Percentiles rank a stretch among this genome's conserved stretches.
Evolutionary conservation across 2,797 vertebrate species (phyloP).

Genomic region (Bovichtus diacanthus): DNA sequence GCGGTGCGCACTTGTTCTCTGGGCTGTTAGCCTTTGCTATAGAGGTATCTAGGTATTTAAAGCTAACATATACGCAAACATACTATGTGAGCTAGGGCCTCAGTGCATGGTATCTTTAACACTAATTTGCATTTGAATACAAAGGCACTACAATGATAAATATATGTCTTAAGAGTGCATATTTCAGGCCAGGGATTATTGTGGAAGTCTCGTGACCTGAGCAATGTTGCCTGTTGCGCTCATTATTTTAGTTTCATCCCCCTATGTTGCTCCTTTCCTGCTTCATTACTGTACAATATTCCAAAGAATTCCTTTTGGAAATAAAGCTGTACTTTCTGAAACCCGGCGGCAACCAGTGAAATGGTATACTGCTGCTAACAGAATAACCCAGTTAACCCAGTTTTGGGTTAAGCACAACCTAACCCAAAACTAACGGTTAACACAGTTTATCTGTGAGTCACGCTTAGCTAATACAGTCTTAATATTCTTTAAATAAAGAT

Average conservation of each 20-base stretch:
- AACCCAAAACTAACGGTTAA: neutral
- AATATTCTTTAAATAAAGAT: neutral
- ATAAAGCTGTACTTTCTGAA: neutral
- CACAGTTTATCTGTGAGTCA: neutral
- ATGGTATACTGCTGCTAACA: neutral
- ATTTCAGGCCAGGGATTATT: neutral
- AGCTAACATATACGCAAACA: constrained; percentile 3
- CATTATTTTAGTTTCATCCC: neutral
- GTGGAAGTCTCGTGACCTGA: neutral
- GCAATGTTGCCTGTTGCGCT: neutral
- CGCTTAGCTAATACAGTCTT: neutral
- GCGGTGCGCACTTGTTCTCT: constrained; percentile 11
- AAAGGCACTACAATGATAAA: neutral
- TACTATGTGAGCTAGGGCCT: neutral
- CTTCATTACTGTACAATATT: neutral
- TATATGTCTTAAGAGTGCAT: neutral
- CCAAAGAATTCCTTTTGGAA: neutral
- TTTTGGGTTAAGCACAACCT: no score
- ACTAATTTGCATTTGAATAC: neutral
- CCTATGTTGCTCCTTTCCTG: neutral
- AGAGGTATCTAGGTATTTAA: constrained; percentile 1
- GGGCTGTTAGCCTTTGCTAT: constrained; percentile 16
- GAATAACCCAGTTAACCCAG: no score
- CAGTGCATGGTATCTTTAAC: neutral
- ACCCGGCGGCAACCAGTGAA: neutral